Evolutionary conservation across 2,888 invertebrate genomes (phyloP).

Genomic region (Chydorus sphaericus): DNA sequence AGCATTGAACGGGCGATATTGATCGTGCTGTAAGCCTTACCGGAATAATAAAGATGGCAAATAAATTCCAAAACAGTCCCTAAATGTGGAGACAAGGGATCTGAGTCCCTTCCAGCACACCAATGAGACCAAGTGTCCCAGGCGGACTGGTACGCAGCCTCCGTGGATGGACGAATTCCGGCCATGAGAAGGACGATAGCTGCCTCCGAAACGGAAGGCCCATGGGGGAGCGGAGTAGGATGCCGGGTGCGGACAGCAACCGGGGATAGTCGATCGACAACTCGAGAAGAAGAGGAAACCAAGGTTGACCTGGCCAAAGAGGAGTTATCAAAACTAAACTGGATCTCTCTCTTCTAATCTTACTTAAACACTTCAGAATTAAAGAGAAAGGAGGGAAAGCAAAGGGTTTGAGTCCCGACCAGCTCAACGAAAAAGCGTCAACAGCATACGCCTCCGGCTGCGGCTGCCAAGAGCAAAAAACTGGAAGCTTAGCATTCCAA

Average conservation of each 20-base stretch:
- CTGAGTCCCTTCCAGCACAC: neutral
- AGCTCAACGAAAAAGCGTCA: constrained; percentile 97
- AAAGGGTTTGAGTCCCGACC: constrained; percentile 98
- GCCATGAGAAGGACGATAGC: neutral
- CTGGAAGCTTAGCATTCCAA: neutral
- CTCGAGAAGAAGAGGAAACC: neutral
- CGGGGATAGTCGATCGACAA: neutral
- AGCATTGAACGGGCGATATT: neutral
- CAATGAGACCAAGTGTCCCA: neutral
- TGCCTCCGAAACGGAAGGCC: too few species aligned
- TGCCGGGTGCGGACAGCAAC: too few species aligned
- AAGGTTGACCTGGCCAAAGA: neutral
- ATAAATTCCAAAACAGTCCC: neutral
- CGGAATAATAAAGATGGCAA: neutral
- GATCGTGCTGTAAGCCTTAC: neutral
- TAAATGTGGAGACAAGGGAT: neutral
- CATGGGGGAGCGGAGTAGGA: too few species aligned
- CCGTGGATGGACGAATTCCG: neutral
- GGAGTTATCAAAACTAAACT: neutral
- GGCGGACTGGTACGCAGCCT: neutral
- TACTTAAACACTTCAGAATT: neutral
- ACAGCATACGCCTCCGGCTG: constrained; percentile 98
- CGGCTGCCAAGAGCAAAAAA: neutral
- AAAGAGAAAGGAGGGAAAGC: constrained; percentile 58
- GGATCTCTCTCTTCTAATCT: neutral